Evolutionary conservation across 2,113 vertebrate species (phyloP).

Genomic region (Otus sunia): DNA sequence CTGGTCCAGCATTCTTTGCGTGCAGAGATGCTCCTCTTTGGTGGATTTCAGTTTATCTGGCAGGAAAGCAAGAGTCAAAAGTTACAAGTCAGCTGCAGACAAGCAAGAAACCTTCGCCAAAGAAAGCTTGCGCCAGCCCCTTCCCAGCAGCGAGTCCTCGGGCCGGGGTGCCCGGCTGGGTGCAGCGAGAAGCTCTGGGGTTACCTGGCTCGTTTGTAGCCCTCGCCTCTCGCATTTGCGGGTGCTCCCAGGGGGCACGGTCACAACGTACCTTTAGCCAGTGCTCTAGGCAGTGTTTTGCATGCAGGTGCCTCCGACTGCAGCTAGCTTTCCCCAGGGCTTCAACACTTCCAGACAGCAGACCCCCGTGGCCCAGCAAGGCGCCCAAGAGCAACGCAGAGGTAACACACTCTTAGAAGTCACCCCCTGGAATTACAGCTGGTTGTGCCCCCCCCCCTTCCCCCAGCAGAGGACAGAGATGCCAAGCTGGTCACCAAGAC

Average conservation of each 20-base stretch:
- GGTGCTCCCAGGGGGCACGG: not conserved
- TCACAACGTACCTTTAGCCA: not conserved
- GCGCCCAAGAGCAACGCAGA: not conserved
- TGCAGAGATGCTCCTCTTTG: slow-evolving; percentile 89
- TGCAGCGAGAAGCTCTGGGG: not conserved
- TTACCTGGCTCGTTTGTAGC: not conserved
- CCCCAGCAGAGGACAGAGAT: not conserved
- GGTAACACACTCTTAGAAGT: not conserved
- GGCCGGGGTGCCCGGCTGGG: not conserved
- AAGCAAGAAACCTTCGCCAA: rapidly evolving
- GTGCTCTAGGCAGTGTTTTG: not conserved
- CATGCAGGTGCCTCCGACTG: not conserved
- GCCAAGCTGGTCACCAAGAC: not conserved
- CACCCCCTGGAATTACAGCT: not conserved
- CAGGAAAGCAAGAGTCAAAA: slow-evolving; percentile 26
- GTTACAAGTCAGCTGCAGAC: not conserved
- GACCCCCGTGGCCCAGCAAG: not conserved
- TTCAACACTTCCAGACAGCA: not conserved
- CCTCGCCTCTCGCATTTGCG: not conserved
- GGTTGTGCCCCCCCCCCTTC: not conserved
- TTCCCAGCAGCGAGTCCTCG: not conserved
- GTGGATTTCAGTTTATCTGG: slow-evolving; percentile 88
- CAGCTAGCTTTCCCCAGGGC: not conserved
- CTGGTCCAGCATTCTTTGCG: slow-evolving; percentile 89
- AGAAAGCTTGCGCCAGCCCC: not conserved